Percentiles rank a stretch among this genome's conserved stretches.
These are phyloP conservation scores for Archivesica marissinica DNA, from an alignment of 1,140 invertebrate species.

Conservation along the genomic window DNA sequence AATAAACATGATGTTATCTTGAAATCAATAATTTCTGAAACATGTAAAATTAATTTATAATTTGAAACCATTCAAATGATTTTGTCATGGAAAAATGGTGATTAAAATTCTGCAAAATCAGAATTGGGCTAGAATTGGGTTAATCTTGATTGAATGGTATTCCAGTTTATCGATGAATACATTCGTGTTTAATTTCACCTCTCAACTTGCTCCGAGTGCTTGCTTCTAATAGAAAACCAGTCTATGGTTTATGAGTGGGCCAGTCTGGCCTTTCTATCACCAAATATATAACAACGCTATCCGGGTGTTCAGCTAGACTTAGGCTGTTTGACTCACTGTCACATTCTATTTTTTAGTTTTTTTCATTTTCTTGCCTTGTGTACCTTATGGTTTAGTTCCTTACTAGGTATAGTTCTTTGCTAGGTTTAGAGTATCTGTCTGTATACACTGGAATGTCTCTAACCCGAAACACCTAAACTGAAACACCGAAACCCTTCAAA, in stretches of 20 bases:
- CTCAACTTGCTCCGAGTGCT: conserved; percentile 30
- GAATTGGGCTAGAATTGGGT: too few species aligned
- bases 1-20: too few species aligned
- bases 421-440: not conserved
- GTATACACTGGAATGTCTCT: too few species aligned
- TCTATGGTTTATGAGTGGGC: conserved; percentile 23
- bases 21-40: too few species aligned
- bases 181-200: not conserved
- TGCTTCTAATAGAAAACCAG: conserved; percentile 42
- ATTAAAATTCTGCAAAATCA: too few species aligned
- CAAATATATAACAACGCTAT: conserved; percentile 20
- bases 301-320: conserved; percentile 16
- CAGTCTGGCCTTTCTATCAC: not conserved
- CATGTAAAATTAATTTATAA: too few species aligned
- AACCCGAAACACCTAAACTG: too few species aligned
- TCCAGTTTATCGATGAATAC: too few species aligned
- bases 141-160: too few species aligned
- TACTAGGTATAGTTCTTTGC: conserved; percentile 2
- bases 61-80: too few species aligned
- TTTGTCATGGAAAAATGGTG: not conserved
- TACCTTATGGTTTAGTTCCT: not conserved
- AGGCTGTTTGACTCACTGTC: conserved; percentile 8
- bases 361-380: not conserved
- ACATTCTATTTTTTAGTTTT: not conserved
- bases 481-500: too few species aligned